phyloP scores from a whole-genome alignment of 1,140 invertebrate genomes.

The Trissolcus basalis region DNA sequence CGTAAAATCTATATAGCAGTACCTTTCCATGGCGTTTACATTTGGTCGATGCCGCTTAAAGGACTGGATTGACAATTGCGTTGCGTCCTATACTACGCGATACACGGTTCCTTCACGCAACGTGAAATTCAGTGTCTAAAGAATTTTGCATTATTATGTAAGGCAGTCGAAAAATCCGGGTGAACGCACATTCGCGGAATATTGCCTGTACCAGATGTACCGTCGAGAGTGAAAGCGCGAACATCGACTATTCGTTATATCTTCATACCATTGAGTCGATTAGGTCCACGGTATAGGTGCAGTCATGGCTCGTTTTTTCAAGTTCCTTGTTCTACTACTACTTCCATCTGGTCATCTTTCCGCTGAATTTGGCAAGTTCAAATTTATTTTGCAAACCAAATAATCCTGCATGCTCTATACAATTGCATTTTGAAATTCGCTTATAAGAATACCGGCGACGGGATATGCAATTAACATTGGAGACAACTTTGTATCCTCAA shows the following conservation, averaged over 20 bases:
- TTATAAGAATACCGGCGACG: not conserved
- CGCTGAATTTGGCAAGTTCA: conserved; percentile 64
- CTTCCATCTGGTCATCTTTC: conserved; percentile 20
- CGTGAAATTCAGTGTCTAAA: conserved; percentile 38
- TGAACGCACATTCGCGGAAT: conserved; percentile 46
- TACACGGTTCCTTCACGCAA: conserved; percentile 16
- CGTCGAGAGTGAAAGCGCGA: conserved; percentile 71
- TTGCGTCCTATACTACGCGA: conserved; percentile 9
- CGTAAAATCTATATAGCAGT: too few relatives aligned
- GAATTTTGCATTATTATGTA: conserved; percentile 59
- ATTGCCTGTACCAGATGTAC: conserved; percentile 63
- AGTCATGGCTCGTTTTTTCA: conserved; percentile 41
- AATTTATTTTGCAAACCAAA: not conserved
- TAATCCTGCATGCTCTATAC: too few relatives aligned
- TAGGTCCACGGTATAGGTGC: conserved; percentile 6
- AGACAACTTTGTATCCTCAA: conserved; percentile 15
- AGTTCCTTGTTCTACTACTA: conserved; percentile 14
- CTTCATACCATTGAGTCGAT: conserved; percentile 20
- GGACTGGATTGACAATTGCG: conserved; percentile 34
- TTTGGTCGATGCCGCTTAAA: too few relatives aligned
- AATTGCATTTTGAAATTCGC: not conserved
- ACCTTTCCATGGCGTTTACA: too few relatives aligned
- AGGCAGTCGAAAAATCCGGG: conserved; percentile 64
- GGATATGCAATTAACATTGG: conserved; percentile 12
- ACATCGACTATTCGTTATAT: conserved; percentile 44